phyloP scores from a whole-genome alignment of 2,113 vertebrate genomes.

The Scomber japonicus region DNA sequence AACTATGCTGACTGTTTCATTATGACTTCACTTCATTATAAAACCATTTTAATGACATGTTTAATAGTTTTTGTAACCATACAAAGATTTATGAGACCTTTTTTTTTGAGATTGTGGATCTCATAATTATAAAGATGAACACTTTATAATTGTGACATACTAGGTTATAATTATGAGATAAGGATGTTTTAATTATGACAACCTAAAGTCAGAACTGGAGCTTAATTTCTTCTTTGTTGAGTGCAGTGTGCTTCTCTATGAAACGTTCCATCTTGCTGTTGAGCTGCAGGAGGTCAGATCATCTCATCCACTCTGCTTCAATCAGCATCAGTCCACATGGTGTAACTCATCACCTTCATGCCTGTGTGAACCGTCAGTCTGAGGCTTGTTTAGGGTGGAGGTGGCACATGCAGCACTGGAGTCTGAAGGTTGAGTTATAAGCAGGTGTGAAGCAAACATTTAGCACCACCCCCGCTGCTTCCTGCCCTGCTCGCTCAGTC shows the following conservation, averaged over 20 bases:
- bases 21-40: background rate
- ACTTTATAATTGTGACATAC: too few relatives aligned
- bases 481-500: slow-evolving; percentile 80
- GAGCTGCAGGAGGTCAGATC: background rate
- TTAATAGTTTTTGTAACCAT: too few relatives aligned
- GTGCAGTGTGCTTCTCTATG: background rate
- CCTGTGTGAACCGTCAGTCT: background rate
- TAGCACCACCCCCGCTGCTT: background rate
- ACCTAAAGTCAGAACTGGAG: too few relatives aligned
- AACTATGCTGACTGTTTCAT: background rate
- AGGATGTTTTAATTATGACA: background rate
- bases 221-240: background rate
- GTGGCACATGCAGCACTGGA: background rate
- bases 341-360: too few relatives aligned
- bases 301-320: background rate
- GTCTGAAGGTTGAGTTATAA: background rate
- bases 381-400: background rate
- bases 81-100: too few relatives aligned
- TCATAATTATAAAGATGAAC: too few relatives aligned
- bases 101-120: too few relatives aligned
- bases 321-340: background rate
- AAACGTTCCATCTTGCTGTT: background rate
- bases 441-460: background rate
- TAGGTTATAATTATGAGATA: background rate
- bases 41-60: too few relatives aligned